A percentile compares a stretch with the other conserved stretches of the same genome.
Evolutionary conservation across 1,140 invertebrate genomes (phyloP).

Genomic region (Antheraea mylitta): DNA sequence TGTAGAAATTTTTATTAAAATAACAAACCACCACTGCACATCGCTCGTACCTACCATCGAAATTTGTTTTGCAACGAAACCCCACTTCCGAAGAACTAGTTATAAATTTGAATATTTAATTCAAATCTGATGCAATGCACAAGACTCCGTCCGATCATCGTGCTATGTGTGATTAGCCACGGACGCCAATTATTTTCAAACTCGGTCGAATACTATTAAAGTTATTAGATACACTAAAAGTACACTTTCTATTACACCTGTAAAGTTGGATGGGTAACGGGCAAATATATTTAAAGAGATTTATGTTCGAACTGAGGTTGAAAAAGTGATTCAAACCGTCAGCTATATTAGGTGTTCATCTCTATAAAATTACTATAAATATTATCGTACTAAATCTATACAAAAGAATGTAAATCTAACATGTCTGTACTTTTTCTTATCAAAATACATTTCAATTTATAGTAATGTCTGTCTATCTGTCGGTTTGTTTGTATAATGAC

Average conservation of each 20-base stretch:
- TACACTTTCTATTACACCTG: constrained; percentile 12
- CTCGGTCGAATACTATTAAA: constrained; percentile 12
- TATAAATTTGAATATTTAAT: background rate
- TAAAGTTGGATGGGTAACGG: background rate
- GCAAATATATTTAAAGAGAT: background rate
- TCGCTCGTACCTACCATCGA: background rate
- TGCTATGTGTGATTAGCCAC: constrained; percentile 4
- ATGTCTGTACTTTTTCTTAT: too few species aligned
- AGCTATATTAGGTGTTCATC: too few species aligned
- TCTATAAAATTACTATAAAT: too few species aligned
- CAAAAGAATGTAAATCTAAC: too few species aligned
- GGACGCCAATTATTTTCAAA: constrained; percentile 13
- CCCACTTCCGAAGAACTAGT: background rate
- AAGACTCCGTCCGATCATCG: background rate
- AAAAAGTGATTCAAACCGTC: too few species aligned
- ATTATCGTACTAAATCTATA: too few species aligned
- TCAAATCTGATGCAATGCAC: background rate
- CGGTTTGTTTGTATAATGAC: too few species aligned
- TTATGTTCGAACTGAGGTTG: too few species aligned
- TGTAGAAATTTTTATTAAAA: too few species aligned
- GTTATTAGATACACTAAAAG: constrained; percentile 8
- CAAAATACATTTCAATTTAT: too few species aligned
- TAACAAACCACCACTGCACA: too few species aligned
- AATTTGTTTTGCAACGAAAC: background rate
- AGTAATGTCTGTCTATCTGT: too few species aligned